These are phyloP conservation scores for Coracopsis vasa DNA, from an alignment of 2,113 vertebrate genomes.

Conservation along the genomic window DNA sequence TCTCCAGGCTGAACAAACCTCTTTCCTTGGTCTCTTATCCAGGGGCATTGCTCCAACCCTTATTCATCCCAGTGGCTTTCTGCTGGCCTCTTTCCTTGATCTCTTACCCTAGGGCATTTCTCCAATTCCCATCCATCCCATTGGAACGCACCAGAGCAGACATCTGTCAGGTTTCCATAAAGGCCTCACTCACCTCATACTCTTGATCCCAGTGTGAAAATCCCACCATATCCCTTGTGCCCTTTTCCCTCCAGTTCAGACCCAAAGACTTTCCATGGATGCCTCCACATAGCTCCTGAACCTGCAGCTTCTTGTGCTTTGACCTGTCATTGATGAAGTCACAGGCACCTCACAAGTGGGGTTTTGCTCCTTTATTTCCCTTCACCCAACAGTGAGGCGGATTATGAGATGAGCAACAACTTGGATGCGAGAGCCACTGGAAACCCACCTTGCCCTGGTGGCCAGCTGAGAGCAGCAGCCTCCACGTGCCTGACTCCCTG, in stretches of 20 bases:
- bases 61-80: neutral
- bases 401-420: neutral
- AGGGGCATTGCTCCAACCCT: neutral
- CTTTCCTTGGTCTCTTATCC: neutral
- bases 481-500: too few relatives aligned
- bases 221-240: accelerated
- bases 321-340: accelerated
- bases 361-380: neutral
- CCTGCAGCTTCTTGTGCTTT: neutral
- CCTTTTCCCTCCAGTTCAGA: accelerated
- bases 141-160: neutral
- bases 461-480: neutral
- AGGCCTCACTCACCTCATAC: neutral
- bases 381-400: neutral
- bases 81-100: neutral
- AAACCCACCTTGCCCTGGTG: neutral
- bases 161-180: neutral
- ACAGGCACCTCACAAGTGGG: accelerated
- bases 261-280: neutral
- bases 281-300: neutral
- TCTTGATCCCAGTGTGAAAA: neutral
- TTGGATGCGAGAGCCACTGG: neutral
- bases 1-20: neutral
- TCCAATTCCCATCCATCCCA: neutral
- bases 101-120: neutral